Conservation (phyloP, 1,140 invertebrate genomes). For the Augochlora pura region DNA sequence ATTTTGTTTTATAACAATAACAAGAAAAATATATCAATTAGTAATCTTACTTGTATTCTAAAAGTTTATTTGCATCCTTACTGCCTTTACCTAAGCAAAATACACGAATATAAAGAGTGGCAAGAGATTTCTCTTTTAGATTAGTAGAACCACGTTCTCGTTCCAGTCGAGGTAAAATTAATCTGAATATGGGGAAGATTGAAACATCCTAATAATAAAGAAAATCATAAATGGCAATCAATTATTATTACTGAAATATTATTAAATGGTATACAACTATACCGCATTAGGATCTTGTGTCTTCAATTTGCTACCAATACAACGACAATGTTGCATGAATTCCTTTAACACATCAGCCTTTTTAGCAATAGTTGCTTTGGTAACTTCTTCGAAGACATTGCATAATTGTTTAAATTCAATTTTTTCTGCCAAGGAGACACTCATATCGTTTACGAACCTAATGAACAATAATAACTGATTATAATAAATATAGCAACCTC, state of each 20-base stretch:
- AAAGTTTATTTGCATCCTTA: constrained; percentile 75
- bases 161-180: constrained; percentile 87
- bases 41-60: constrained; percentile 62
- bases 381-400: constrained; percentile 81
- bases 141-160: constrained; percentile 84
- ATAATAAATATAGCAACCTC: background rate
- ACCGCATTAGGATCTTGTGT: constrained; percentile 59
- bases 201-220: constrained; percentile 76
- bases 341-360: constrained; percentile 80
- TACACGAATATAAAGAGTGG: constrained; percentile 85
- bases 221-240: constrained; percentile 9
- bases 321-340: constrained; percentile 81
- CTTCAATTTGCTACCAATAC: constrained; percentile 63
- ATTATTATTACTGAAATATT: background rate
- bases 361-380: constrained; percentile 72
- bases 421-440: constrained; percentile 60
- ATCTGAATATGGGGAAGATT: constrained; percentile 86
- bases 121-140: constrained; percentile 85
- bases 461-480: constrained; percentile 35
- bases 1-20: background rate
- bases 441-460: constrained; percentile 59
- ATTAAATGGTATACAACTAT: constrained; percentile 30
- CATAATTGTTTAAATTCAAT: constrained; percentile 79
- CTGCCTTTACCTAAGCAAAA: constrained; percentile 85
- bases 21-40: background rate